Conservation (phyloP, 2,888 invertebrate genomes). For the Eupithecia abbreviata region DNA sequence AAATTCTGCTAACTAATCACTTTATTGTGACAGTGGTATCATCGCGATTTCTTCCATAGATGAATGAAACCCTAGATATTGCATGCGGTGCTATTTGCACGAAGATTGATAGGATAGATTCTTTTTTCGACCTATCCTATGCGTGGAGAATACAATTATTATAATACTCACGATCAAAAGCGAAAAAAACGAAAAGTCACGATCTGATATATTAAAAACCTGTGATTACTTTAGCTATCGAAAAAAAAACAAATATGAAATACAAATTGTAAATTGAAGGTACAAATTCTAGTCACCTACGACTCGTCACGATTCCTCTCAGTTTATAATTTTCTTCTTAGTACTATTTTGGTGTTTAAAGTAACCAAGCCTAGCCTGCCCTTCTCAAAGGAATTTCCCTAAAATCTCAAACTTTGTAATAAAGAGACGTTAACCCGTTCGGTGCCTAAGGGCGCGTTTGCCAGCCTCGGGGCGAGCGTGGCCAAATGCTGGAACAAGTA, state of each 20-base stretch:
- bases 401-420: slow-evolving; percentile 25
- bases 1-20: no score
- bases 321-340: not conserved
- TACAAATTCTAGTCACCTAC: no score
- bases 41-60: no score
- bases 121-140: no score
- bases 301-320: not conserved
- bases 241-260: no score
- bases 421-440: slow-evolving; percentile 35
- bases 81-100: no score
- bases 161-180: not conserved
- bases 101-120: no score
- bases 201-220: not conserved
- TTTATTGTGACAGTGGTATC: no score
- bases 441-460: slow-evolving; percentile 31
- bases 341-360: not conserved
- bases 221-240: no score
- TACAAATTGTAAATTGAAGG: no score
- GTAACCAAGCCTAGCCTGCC: not conserved
- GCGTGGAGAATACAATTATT: not conserved
- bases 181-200: not conserved
- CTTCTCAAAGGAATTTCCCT: slow-evolving; percentile 10
- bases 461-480: slow-evolving; percentile 24
- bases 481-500: slow-evolving; percentile 44
- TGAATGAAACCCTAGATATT: no score